Evolutionary conservation across 2,113 vertebrate genomes (phyloP).

Genomic region (Epinephelus fuscoguttatus): DNA sequence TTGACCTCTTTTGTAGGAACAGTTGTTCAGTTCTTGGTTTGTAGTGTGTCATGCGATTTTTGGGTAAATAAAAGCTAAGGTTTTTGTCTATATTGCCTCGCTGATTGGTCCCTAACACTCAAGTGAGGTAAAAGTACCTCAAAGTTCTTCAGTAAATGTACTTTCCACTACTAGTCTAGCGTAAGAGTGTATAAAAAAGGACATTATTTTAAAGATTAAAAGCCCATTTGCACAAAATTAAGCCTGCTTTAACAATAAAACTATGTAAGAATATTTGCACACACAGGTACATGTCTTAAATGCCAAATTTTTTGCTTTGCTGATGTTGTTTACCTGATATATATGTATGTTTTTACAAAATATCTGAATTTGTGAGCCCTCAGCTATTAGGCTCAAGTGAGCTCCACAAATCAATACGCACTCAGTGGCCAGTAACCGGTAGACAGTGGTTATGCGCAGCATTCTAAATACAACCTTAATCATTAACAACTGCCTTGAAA

Average conservation of each 20-base stretch:
- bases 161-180: too few relatives aligned
- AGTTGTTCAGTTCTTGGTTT: too few relatives aligned
- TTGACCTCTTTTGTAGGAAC: too few relatives aligned
- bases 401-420: constrained; percentile 54
- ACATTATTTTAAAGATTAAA: constrained; percentile 1
- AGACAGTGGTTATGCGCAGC: constrained; percentile 52
- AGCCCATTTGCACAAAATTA: background rate
- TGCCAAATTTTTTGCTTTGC: background rate
- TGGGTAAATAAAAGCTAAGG: too few relatives aligned
- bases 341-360: background rate
- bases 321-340: background rate
- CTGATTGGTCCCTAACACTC: too few relatives aligned
- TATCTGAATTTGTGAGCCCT: constrained; percentile 9
- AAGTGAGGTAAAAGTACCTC: too few relatives aligned
- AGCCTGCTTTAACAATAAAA: background rate
- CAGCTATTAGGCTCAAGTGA: constrained; percentile 38
- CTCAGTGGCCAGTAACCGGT: constrained; percentile 35
- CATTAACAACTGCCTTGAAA: constrained; percentile 58
- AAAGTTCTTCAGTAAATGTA: too few relatives aligned
- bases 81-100: too few relatives aligned
- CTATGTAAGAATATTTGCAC: background rate
- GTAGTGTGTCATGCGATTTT: too few relatives aligned
- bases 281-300: background rate
- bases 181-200: background rate
- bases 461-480: constrained; percentile 71